These are phyloP conservation scores for Cylindroiulus punctatus DNA, from an alignment of 2,888 invertebrate species.

Conservation along the genomic window DNA sequence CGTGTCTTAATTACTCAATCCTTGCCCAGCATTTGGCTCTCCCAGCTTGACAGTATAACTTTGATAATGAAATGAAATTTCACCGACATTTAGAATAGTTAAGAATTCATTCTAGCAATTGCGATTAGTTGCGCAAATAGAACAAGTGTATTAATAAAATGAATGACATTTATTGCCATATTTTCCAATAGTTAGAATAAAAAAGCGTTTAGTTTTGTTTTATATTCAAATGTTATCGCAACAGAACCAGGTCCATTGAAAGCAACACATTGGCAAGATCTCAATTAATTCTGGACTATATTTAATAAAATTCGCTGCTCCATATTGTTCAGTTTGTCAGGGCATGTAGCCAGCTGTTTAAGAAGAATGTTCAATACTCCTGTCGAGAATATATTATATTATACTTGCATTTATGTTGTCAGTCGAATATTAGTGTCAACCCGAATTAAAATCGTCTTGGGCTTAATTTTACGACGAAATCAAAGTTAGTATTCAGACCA, in stretches of 20 bases:
- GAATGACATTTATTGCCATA: too few species aligned
- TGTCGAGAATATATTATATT: not conserved
- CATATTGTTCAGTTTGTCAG: not conserved
- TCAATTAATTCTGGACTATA: too few species aligned
- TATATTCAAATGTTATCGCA: too few species aligned
- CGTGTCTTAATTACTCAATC: not conserved
- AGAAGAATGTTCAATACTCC: not conserved
- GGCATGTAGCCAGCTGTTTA: not conserved
- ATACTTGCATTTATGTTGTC: not conserved
- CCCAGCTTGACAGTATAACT: not conserved
- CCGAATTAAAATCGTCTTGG: not conserved
- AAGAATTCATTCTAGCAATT: too few species aligned
- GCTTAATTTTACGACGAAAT: not conserved
- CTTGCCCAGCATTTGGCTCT: not conserved
- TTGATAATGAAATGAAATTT: too few species aligned
- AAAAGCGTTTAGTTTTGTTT: too few species aligned
- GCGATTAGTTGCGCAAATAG: too few species aligned
- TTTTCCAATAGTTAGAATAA: too few species aligned
- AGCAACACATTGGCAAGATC: too few species aligned
- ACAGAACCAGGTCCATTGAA: too few species aligned
- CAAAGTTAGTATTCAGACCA: not conserved
- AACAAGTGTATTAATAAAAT: too few species aligned
- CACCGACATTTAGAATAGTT: too few species aligned
- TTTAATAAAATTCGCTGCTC: not conserved
- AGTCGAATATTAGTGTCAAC: not conserved